Evolutionary conservation across 2,888 invertebrate species (phyloP), one percentile per base, ranked within the genome.

Genomic region (Chirona hameri): DNA sequence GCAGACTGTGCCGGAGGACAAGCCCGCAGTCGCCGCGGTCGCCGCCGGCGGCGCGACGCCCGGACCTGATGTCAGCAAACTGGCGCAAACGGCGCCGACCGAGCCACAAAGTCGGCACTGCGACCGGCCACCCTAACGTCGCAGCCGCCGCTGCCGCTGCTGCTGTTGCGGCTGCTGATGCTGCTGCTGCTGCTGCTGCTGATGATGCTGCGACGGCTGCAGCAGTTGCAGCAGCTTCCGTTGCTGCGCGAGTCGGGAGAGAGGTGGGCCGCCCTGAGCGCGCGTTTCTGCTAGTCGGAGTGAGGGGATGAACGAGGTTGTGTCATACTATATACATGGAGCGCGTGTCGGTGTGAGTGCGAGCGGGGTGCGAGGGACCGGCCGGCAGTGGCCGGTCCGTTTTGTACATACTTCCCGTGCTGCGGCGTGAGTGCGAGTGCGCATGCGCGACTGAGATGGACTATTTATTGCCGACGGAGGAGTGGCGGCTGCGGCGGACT

Each of bases 241-340:
- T 1, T 52, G 52, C 15, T 9, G 15, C 12, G 52, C 12, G 18
- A 52, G 52, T 52, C 52, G 52, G 15, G 52, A 52, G 52, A 52
- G 52, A 7, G 52, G 52, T 12, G 52, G 52, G 52, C 52, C 52
- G 52, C 52, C 12, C 52, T 18, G 52, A 12, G 52, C 52, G 52
- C 52, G 12, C 52, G 12, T 52, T 52, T 31, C 27, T 18, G 72
- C 72, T 72, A 72, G 72, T 72, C 72, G 29, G 72, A 18, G 31
- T 31, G 72, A 14, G 27, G 31, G 29, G 76, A 39, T 21, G 46
- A 5, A 0, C 46, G n/a, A 9, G 10, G n/a, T n/a, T 24, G 76
- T 76, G 39, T 76, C 39, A 76, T 76, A 46, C 24, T 39, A 46
- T n/a, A 76, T 76, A 76, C 76, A 21, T n/a, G 60, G 39, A 60